Evolutionary conservation across 2,797 vertebrate species (phyloP).

Genomic region (Ibycter americanus): DNA sequence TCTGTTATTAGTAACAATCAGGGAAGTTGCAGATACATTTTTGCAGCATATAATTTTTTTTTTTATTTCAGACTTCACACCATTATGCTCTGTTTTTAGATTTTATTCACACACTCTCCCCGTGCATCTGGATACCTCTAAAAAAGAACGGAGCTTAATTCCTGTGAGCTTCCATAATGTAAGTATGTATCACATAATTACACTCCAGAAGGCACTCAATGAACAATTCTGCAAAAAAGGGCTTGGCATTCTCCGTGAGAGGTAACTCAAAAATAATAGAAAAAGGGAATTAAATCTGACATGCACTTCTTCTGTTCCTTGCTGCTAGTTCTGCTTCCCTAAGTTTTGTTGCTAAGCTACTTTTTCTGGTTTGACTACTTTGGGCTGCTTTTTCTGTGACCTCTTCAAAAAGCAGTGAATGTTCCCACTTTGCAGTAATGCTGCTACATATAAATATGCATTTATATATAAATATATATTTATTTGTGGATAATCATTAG

Average conservation of each 20-base stretch:
- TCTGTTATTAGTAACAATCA: neutral
- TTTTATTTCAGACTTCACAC: neutral
- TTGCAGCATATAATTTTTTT: neutral
- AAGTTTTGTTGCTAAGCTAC: neutral
- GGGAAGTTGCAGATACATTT: neutral
- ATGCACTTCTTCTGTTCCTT: neutral
- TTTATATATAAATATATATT: neutral
- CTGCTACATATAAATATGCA: neutral
- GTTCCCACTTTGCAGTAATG: neutral
- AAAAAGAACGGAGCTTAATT: neutral
- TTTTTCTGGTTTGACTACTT: neutral
- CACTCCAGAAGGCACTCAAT: neutral
- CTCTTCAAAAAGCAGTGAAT: neutral
- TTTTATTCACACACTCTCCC: neutral
- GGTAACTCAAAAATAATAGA: constrained; percentile 33
- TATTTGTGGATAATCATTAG: neutral
- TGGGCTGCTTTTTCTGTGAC: neutral
- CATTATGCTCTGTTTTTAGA: neutral
- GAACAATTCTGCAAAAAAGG: neutral
- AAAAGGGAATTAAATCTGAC: constrained; percentile 43
- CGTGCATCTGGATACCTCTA: neutral
- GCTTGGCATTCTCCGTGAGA: neutral
- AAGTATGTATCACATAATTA: neutral
- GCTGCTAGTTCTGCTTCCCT: constrained; percentile 46
- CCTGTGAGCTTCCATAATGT: neutral